A percentile compares a stretch with the other conserved stretches of the same genome.
These are phyloP conservation scores for Phoenicopterus ruber DNA, from an alignment of 2,113 vertebrate genomes.

Conservation along the genomic window DNA sequence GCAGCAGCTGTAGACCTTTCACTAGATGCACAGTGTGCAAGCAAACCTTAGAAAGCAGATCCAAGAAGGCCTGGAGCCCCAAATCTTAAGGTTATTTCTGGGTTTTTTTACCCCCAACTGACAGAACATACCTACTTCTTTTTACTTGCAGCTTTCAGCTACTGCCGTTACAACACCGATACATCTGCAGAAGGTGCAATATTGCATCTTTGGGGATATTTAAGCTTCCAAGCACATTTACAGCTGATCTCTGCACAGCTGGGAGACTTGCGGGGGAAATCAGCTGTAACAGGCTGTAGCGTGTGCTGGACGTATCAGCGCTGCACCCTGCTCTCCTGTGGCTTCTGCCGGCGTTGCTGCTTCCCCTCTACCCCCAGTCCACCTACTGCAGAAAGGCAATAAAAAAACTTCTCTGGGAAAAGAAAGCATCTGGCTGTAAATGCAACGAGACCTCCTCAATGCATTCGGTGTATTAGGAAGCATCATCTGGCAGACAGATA, in stretches of 20 bases:
- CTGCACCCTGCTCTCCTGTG: background rate
- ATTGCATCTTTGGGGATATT: background rate
- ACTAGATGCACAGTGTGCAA: background rate
- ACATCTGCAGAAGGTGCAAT: background rate
- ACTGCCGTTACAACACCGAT: background rate
- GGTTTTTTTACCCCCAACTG: background rate
- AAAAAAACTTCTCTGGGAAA: background rate
- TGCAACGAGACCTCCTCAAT: background rate
- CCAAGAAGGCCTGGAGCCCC: background rate
- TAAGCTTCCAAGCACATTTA: background rate
- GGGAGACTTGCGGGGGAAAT: background rate
- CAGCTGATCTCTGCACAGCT: background rate
- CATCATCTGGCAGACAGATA: background rate
- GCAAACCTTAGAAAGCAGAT: background rate
- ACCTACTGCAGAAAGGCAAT: background rate
- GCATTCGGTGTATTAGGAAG: background rate
- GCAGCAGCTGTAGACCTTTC: background rate
- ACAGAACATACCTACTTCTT: background rate
- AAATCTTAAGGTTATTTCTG: background rate
- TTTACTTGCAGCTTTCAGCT: background rate
- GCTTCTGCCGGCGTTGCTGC: background rate
- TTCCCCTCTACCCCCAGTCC: background rate
- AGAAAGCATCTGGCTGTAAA: background rate
- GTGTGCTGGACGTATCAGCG: accelerated
- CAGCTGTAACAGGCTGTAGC: background rate